These are phyloP conservation scores for Corythornis leucogaster DNA, from an alignment of 2,797 vertebrate species.

Conservation along the genomic window DNA sequence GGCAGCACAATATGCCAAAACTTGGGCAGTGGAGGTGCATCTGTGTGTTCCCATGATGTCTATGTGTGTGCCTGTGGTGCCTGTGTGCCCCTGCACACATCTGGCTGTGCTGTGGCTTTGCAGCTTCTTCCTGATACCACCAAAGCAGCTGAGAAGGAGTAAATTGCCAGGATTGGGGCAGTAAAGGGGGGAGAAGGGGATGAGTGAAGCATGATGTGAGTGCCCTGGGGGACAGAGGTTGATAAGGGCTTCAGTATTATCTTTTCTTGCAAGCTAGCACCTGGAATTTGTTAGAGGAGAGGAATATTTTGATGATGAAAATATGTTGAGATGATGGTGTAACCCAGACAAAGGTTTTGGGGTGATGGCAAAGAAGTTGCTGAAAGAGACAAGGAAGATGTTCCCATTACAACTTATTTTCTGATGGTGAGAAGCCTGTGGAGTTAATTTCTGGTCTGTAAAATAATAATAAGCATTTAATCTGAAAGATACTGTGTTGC, in stretches of 20 bases:
- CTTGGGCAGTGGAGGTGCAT: neutral
- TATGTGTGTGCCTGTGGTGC: no score
- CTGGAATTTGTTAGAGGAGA: neutral
- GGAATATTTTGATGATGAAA: neutral
- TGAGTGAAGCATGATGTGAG: accelerated
- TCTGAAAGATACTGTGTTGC: neutral
- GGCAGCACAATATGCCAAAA: accelerated
- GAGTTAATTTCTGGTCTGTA: neutral
- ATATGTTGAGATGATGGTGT: neutral
- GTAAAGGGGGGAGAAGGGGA: neutral
- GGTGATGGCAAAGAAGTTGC: neutral
- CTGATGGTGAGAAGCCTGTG: neutral
- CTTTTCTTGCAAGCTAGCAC: neutral
- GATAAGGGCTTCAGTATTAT: neutral
- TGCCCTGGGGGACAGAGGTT: accelerated
- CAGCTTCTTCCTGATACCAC: neutral
- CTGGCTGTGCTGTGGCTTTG: neutral
- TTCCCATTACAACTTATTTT: neutral
- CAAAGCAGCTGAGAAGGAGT: neutral
- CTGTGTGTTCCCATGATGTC: no score
- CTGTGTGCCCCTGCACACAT: accelerated
- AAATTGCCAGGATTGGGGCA: neutral
- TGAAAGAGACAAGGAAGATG: neutral
- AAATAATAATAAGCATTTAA: neutral
- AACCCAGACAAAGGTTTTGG: neutral